Evolutionary conservation across 2,113 vertebrate species (phyloP).

Genomic region (Montifringilla adamsi): DNA sequence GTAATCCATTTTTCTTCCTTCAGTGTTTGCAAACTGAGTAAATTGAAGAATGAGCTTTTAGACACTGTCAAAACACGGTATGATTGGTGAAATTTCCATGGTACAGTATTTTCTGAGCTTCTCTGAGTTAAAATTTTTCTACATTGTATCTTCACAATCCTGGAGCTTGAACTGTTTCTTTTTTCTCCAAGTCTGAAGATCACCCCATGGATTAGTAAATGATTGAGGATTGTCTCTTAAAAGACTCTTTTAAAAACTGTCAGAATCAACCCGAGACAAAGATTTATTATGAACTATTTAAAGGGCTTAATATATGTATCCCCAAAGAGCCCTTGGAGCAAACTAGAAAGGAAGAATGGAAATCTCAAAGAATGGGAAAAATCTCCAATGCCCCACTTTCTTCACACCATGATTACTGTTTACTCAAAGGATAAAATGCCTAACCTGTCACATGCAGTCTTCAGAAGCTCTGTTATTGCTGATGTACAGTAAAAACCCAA

Average conservation of each 20-base stretch:
- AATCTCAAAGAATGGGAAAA: conserved; percentile 84
- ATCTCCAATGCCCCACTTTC: conserved; percentile 79
- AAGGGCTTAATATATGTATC: conserved; percentile 88
- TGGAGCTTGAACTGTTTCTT: conserved; percentile 68
- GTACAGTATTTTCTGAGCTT: conserved; percentile 53
- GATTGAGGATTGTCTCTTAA: conserved; percentile 85
- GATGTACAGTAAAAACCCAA: conserved; percentile 71
- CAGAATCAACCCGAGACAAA: conserved; percentile 86
- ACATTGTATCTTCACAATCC: conserved; percentile 68
- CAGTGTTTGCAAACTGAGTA: neutral
- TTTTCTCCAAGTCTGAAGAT: conserved; percentile 76
- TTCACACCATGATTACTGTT: conserved; percentile 82
- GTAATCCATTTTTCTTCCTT: neutral
- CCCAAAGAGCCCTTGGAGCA: conserved; percentile 85
- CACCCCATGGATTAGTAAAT: conserved; percentile 83
- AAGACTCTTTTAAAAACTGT: conserved; percentile 86
- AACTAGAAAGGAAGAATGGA: conserved; percentile 83
- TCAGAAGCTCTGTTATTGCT: conserved; percentile 74
- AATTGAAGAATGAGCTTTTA: conserved; percentile 34
- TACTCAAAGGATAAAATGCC: conserved; percentile 83
- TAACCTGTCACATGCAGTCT: conserved; percentile 77
- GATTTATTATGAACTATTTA: conserved; percentile 90
- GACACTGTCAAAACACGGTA: neutral
- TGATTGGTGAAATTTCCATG: conserved; percentile 7
- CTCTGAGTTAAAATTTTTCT: conserved; percentile 67